Evolutionary conservation across 2,797 vertebrate species (phyloP).

Genomic region (Pelodytes ibericus): DNA sequence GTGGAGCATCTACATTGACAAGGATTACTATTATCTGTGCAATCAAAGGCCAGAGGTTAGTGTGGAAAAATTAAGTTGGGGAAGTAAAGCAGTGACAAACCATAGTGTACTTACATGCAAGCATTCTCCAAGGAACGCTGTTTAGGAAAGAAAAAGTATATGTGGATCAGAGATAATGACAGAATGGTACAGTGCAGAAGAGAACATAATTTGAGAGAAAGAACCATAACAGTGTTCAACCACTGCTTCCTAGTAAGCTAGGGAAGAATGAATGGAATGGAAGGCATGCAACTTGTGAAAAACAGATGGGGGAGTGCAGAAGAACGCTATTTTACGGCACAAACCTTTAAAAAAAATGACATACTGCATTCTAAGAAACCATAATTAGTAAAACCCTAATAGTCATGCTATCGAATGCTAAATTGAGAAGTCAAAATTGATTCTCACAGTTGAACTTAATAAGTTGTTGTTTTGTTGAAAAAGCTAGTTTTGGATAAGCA

Average conservation of each 20-base stretch:
- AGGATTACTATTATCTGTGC: neutral
- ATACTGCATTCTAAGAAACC: too few species aligned
- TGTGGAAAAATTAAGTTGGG: neutral
- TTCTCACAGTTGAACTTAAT: too few species aligned
- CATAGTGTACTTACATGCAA: slow-evolving; percentile 29
- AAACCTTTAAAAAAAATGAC: too few species aligned
- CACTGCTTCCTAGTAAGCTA: neutral
- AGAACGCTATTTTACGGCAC: too few species aligned
- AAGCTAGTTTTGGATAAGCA: too few species aligned
- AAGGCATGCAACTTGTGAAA: neutral
- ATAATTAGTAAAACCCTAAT: too few species aligned
- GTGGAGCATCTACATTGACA: too few species aligned
- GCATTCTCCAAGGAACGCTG: slow-evolving; percentile 34
- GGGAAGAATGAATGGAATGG: too few species aligned
- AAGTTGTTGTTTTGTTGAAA: too few species aligned
- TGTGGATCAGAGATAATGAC: neutral
- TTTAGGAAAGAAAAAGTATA: neutral
- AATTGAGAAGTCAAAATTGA: too few species aligned
- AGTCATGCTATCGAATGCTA: too few species aligned
- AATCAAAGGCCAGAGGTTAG: neutral
- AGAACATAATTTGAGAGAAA: neutral
- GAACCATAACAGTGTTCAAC: neutral
- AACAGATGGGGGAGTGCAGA: neutral
- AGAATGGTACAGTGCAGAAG: neutral
- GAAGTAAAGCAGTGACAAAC: neutral